Percentiles rank a stretch among this genome's conserved stretches.
phyloP scores from a whole-genome alignment of 2,113 vertebrate species.

The Hemiprocne comata region DNA sequence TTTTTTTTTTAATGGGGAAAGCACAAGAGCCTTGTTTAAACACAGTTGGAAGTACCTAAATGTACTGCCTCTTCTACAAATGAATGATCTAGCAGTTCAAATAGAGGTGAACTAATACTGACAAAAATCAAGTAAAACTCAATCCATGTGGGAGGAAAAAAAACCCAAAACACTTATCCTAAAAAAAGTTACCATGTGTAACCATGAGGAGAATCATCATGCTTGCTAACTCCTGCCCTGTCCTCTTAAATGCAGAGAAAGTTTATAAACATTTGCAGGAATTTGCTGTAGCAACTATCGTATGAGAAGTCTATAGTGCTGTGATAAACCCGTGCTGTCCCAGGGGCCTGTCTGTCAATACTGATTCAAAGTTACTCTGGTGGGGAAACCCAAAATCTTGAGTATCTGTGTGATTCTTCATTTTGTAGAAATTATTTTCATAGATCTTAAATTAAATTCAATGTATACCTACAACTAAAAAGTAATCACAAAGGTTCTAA shows the following conservation, averaged over 20 bases:
- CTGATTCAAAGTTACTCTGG: background rate
- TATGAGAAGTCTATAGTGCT: background rate
- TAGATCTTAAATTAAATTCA: background rate
- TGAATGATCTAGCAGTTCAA: conserved; percentile 65
- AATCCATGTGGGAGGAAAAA: conserved; percentile 10
- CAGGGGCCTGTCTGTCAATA: background rate
- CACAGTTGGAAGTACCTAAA: conserved; percentile 69
- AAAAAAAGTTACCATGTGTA: background rate
- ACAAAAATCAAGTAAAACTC: conserved; percentile 50
- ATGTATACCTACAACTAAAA: background rate
- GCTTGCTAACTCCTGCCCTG: background rate
- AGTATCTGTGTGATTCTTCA: background rate
- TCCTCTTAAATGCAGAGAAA: background rate
- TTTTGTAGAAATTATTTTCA: background rate
- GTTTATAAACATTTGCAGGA: background rate
- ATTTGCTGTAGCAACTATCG: background rate
- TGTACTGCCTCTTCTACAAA: conserved; percentile 60
- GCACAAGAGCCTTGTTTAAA: conserved; percentile 63
- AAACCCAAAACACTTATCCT: background rate
- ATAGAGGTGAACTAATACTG: conserved; percentile 58
- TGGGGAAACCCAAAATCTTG: background rate
- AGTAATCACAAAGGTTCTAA: background rate
- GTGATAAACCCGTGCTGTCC: background rate
- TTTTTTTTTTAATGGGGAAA: conserved; percentile 43
- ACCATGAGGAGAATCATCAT: background rate